Conservation (phyloP, 1,140 invertebrate species). For the Drosophila paulistorum region DNA sequence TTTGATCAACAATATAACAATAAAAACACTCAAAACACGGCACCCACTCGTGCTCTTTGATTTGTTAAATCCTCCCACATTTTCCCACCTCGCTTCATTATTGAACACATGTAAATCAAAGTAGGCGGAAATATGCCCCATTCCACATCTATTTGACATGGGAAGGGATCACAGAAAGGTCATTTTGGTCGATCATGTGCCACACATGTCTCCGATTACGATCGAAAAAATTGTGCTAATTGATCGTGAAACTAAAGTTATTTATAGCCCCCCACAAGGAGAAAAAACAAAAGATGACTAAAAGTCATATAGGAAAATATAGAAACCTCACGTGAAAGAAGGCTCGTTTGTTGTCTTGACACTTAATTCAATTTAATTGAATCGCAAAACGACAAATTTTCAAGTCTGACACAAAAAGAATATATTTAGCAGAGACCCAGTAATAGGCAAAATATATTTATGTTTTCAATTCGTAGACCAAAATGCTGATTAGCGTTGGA, state of each 20-base stretch:
- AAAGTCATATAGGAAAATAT: neutral
- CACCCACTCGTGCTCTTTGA: neutral
- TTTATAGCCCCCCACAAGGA: slow-evolving; percentile 2
- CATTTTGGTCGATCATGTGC: slow-evolving; percentile 3
- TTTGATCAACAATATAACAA: slow-evolving; percentile 1
- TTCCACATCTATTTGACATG: neutral
- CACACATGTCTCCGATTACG: neutral
- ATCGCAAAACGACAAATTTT: slow-evolving; percentile 4
- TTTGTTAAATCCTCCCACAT: slow-evolving; percentile 5
- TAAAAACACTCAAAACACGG: neutral
- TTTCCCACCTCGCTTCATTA: slow-evolving; percentile 6
- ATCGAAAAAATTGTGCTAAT: slow-evolving; percentile 10
- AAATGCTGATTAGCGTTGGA: slow-evolving; percentile 21
- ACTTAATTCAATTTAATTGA: slow-evolving; percentile 11
- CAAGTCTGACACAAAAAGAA: neutral
- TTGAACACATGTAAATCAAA: slow-evolving; percentile 3
- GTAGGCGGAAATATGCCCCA: slow-evolving; percentile 7
- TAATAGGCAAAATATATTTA: neutral
- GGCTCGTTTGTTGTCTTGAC: slow-evolving; percentile 11
- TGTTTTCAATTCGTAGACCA: neutral
- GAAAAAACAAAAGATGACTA: neutral
- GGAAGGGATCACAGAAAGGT: slow-evolving; percentile 3
- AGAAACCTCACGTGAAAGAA: neutral
- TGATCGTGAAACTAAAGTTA: slow-evolving; percentile 17
- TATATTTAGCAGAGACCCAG: neutral